Evolutionary conservation across 2,113 vertebrate genomes (phyloP).

Genomic region (Ascaphus truei): DNA sequence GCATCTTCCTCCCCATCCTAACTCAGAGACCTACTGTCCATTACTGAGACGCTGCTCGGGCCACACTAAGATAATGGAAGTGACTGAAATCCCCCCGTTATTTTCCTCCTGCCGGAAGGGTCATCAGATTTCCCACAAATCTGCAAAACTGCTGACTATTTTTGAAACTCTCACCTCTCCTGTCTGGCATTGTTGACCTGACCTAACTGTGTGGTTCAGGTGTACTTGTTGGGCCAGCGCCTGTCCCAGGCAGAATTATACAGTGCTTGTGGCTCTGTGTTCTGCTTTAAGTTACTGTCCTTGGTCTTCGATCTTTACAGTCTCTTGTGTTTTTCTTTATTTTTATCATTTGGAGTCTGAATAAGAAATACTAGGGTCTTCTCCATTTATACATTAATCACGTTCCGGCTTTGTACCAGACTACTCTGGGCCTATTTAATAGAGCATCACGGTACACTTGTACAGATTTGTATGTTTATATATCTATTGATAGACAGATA

Average conservation of each 20-base stretch:
- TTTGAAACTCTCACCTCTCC: slow-evolving; percentile 61
- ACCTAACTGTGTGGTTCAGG: not conserved
- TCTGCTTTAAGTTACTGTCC: slow-evolving; percentile 36
- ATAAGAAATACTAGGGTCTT: too few species aligned
- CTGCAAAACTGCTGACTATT: slow-evolving; percentile 83
- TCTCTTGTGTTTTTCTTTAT: slow-evolving; percentile 20
- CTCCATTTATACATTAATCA: too few species aligned
- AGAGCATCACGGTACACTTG: too few species aligned
- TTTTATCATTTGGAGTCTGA: not conserved
- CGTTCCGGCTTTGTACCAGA: too few species aligned
- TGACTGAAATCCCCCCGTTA: too few species aligned
- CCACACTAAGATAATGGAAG: too few species aligned
- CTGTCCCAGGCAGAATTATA: slow-evolving; percentile 7
- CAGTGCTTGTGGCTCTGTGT: slow-evolving; percentile 30
- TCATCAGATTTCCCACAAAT: slow-evolving; percentile 1
- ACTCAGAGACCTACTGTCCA: too few species aligned
- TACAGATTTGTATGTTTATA: too few species aligned
- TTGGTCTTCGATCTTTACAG: slow-evolving; percentile 15
- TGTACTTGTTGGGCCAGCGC: slow-evolving; percentile 12
- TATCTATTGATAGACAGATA: too few species aligned
- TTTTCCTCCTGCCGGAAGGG: not conserved
- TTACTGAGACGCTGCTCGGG: too few species aligned
- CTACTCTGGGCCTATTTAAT: too few species aligned
- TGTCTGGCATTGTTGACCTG: slow-evolving; percentile 45
- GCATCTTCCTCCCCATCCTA: too few species aligned